Base-by-base conservation (phyloP, 53 echinoderm and acorn worm genomes). In the Henricia sp. region DNA sequence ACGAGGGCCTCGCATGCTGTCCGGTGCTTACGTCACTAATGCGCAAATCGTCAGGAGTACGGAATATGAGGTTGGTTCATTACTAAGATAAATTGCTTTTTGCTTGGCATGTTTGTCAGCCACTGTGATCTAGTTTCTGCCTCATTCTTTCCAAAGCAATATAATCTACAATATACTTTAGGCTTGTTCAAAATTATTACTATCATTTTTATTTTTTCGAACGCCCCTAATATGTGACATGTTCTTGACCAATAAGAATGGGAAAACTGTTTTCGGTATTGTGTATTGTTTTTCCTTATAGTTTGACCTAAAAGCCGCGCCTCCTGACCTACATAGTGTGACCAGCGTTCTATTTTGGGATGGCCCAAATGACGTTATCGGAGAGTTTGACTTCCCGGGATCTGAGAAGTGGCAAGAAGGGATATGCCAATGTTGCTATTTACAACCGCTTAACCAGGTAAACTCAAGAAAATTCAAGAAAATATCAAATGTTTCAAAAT, bases 291-390 rank as follows among this genome's bases (percentile, higher is more conserved):
- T 30, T 28, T n/a, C 38, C 14, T 19, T 56, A 16, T n/a, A 89
- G 89, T 53, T 89, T 65, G 82, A 82, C 21, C 21, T 89, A 10
- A 34, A 46, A 53, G 89, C 89, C 16, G 89, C 89, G 9, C 26
- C 89, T 0, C 20, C 52, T 33, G 68, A 66, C 40, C 55, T 72
- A 11, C 71, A 75, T 14, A 83, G 65, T 11, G 37, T 89, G 3
- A 89, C 89, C 36, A 89, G 89, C 37, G 46, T 89, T 39, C 40
- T 89, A 19, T 82, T 89, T 41, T 89, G 89, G 89, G 89, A 89
- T 76, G 89, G 89, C 21, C 74, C 84, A 0, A 63, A 74, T 24
- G 67, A 68, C 32, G 84, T 56, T 2, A 26, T 89, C 34, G 89
- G 89, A 24, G 89, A 89, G 38, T 84, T 50, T 52, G 68, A 74